These are phyloP conservation scores for Atherix ibis DNA, from an alignment of 2,888 invertebrate genomes.

Conservation along the genomic window DNA sequence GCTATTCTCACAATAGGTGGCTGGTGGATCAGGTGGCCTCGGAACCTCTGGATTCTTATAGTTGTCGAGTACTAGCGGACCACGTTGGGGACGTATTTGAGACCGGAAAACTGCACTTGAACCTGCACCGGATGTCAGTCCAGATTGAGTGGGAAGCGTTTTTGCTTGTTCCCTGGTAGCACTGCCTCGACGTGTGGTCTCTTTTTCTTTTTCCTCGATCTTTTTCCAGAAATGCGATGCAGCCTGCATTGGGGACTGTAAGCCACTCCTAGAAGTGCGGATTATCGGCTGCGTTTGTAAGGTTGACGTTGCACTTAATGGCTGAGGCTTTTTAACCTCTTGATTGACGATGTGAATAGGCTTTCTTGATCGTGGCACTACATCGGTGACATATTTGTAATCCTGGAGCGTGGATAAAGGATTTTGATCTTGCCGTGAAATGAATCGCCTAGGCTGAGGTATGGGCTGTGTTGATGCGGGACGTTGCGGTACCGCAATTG, in stretches of 20 bases:
- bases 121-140: too few species aligned
- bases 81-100: background rate
- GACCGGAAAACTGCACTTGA: too few species aligned
- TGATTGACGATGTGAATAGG: slow-evolving; percentile 49
- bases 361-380: slow-evolving; percentile 53
- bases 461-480: slow-evolving; percentile 17
- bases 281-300: slow-evolving; percentile 13
- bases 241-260: slow-evolving; percentile 29
- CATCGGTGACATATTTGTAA: slow-evolving; percentile 54
- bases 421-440: slow-evolving; percentile 4
- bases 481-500: slow-evolving; percentile 16
- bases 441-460: slow-evolving; percentile 7
- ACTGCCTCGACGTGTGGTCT: slow-evolving; percentile 25
- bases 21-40: background rate
- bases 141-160: too few species aligned
- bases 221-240: slow-evolving; percentile 49
- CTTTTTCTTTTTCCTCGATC: slow-evolving; percentile 39
- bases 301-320: slow-evolving; percentile 20
- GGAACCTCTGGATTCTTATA: background rate
- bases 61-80: background rate
- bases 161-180: slow-evolving; percentile 10
- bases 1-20: slow-evolving; percentile 16
- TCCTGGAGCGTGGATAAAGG: slow-evolving; percentile 22
- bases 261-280: slow-evolving; percentile 26
- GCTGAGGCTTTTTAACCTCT: slow-evolving; percentile 29